Evolutionary conservation across 2,797 vertebrate genomes (phyloP).

Genomic region (Clangula hyemalis): DNA sequence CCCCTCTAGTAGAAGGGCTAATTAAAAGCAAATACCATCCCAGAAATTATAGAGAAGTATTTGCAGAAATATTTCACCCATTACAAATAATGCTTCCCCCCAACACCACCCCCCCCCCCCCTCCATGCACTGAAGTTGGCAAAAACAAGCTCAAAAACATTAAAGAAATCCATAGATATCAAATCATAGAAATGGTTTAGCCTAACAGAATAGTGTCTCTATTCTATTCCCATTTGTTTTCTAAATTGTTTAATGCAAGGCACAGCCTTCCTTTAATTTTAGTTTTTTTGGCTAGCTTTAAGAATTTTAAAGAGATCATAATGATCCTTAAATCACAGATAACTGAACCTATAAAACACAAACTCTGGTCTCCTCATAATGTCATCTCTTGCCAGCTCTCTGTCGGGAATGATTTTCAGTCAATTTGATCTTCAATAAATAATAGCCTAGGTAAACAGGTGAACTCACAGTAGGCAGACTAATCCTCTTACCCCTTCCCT

Average conservation of each 20-base stretch:
- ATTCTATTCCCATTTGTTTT: constrained; percentile 19
- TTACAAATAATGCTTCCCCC: neutral
- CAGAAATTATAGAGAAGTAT: neutral
- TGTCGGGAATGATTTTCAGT: constrained; percentile 55
- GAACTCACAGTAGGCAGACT: constrained; percentile 48
- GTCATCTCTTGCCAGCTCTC: constrained; percentile 44
- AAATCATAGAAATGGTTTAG: neutral
- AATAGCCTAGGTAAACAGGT: constrained; percentile 64
- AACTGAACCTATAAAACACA: constrained; percentile 10
- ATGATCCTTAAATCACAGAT: constrained; percentile 62
- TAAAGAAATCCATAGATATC: neutral
- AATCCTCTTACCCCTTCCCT: constrained; percentile 26
- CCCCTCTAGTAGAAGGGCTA: neutral
- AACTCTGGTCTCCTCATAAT: constrained; percentile 48
- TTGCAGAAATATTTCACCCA: neutral
- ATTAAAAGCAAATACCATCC: neutral
- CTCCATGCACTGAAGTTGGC: neutral
- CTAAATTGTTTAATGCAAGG: constrained; percentile 26
- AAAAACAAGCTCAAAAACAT: neutral
- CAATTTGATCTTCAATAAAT: constrained; percentile 69
- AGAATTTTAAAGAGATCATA: constrained; percentile 57
- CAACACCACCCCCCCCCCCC: neutral
- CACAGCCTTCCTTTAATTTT: constrained; percentile 55
- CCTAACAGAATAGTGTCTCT: neutral
- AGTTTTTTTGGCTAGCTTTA: constrained; percentile 16